Evolutionary conservation across 1,140 invertebrate species (phyloP).

Genomic region (Penaeus chinensis): DNA sequence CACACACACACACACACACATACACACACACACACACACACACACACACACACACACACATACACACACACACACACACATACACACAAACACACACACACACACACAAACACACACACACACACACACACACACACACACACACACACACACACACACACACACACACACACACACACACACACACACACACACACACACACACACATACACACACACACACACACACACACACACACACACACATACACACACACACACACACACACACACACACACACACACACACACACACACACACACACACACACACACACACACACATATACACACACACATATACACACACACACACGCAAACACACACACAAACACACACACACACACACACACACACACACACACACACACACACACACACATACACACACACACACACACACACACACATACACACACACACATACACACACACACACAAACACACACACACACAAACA

Average conservation of each 20-base stretch:
- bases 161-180: background rate
- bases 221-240: conserved; percentile 1
- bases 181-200: background rate
- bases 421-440: too few species aligned
- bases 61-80: too few species aligned
- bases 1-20: too few species aligned
- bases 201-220: background rate
- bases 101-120: background rate
- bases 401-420: too few species aligned
- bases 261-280: background rate
- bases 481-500: too few species aligned
- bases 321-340: background rate
- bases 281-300: background rate
- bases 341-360: too few species aligned
- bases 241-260: background rate
- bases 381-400: too few species aligned
- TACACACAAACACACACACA: background rate
- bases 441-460: too few species aligned
- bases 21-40: too few species aligned
- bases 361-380: too few species aligned
- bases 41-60: too few species aligned
- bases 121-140: background rate
- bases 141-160: background rate
- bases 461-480: too few species aligned
- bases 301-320: background rate